These are phyloP conservation scores for Ondatra zibethicus DNA, from an alignment of 2,113 vertebrate species.

Conservation along the genomic window DNA sequence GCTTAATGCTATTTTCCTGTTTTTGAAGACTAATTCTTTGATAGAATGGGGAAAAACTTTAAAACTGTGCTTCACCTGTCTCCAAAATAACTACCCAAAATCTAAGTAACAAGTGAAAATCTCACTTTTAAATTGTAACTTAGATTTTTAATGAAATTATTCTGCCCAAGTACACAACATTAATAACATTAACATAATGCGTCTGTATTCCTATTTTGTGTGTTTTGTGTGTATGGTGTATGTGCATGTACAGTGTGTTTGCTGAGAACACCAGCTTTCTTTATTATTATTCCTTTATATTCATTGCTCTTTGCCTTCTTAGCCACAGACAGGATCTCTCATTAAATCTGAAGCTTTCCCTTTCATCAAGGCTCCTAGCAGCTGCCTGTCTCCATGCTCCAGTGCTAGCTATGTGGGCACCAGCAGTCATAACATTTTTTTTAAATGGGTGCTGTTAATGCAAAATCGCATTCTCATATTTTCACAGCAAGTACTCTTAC, in stretches of 20 bases:
- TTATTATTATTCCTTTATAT: background rate
- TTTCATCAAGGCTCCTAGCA: background rate
- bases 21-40: background rate
- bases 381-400: background rate
- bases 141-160: background rate
- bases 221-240: background rate
- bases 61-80: background rate
- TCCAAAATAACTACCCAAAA: background rate
- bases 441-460: background rate
- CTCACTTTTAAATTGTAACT: background rate
- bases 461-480: background rate
- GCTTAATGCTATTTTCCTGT: background rate
- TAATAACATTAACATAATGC: background rate
- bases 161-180: background rate
- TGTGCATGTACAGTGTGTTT: background rate
- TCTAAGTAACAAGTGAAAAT: background rate
- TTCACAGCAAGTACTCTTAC: background rate
- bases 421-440: background rate
- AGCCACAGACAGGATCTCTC: background rate
- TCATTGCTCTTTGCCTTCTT: background rate
- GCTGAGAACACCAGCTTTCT: background rate
- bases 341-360: background rate
- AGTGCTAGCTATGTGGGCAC: background rate
- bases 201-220: background rate
- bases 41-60: background rate